A percentile compares a stretch with the other conserved stretches of the same genome.
phyloP scores from a whole-genome alignment of 1,140 invertebrate species.

The Mya arenaria region DNA sequence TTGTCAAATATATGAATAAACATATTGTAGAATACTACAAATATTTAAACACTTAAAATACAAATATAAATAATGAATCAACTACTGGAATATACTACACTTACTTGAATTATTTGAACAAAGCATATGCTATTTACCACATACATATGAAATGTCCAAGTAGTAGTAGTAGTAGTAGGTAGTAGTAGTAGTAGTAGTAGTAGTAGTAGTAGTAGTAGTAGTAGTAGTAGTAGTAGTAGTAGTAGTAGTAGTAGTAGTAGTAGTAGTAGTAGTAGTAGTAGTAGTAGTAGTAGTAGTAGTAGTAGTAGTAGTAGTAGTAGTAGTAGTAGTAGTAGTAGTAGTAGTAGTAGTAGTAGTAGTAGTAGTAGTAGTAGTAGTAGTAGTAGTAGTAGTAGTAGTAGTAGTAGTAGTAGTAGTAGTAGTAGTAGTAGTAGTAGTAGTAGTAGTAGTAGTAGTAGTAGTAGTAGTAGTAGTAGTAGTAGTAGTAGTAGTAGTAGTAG shows the following conservation, averaged over 20 bases:
- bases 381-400: conserved; percentile 15
- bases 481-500: conserved; percentile 6
- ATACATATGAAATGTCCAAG: too few species aligned
- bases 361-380: neutral
- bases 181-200: conserved; percentile 42
- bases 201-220: conserved; percentile 39
- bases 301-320: conserved; percentile 37
- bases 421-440: conserved; percentile 2
- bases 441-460: neutral
- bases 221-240: conserved; percentile 35
- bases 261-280: conserved; percentile 39
- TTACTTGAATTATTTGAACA: too few species aligned
- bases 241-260: conserved; percentile 42
- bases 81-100: too few species aligned
- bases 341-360: conserved; percentile 17
- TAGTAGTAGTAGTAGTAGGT: too few species aligned
- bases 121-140: too few species aligned
- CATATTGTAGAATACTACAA: too few species aligned
- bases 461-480: conserved; percentile 36
- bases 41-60: too few species aligned
- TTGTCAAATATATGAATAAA: too few species aligned
- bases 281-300: conserved; percentile 41
- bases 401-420: conserved; percentile 1
- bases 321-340: conserved; percentile 35
- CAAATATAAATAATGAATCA: too few species aligned